A percentile compares a stretch with the other conserved stretches of the same genome.
phyloP scores from a whole-genome alignment of 2,113 vertebrate species.

The Camelus dromedarius region DNA sequence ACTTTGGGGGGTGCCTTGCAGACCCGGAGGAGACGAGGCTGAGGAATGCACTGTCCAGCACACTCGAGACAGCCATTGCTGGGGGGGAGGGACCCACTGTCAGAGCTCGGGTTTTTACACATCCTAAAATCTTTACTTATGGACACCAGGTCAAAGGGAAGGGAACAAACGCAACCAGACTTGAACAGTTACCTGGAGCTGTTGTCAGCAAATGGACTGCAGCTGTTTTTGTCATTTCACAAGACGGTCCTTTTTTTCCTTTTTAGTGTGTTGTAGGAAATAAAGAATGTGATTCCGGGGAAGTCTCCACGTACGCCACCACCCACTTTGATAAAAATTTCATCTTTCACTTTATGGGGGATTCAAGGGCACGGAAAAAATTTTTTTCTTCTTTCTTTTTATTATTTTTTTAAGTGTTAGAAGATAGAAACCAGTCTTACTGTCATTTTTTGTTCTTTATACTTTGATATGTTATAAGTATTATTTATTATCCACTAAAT shows the following conservation, averaged over 20 bases:
- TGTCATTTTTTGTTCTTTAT: background rate
- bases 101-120: background rate
- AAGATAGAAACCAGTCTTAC: conserved; percentile 18
- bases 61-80: background rate
- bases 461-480: background rate
- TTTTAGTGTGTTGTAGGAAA: background rate
- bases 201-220: conserved; percentile 25
- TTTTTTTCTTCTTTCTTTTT: background rate
- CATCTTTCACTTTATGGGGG: background rate
- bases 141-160: conserved; percentile 56
- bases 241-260: background rate
- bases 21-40: background rate
- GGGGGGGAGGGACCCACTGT: background rate
- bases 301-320: background rate
- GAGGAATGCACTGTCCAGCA: background rate
- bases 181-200: conserved; percentile 47
- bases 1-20: background rate
- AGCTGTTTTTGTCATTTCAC: conserved; percentile 60
- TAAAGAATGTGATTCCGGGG: background rate
- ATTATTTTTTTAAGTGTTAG: background rate
- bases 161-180: background rate
- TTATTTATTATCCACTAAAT: background rate
- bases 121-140: conserved; percentile 59
- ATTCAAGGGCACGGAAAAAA: background rate
- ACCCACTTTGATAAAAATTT: conserved; percentile 45